These are phyloP conservation scores for Chionomys nivalis DNA, from an alignment of 2,113 vertebrate species.

Conservation along the genomic window DNA sequence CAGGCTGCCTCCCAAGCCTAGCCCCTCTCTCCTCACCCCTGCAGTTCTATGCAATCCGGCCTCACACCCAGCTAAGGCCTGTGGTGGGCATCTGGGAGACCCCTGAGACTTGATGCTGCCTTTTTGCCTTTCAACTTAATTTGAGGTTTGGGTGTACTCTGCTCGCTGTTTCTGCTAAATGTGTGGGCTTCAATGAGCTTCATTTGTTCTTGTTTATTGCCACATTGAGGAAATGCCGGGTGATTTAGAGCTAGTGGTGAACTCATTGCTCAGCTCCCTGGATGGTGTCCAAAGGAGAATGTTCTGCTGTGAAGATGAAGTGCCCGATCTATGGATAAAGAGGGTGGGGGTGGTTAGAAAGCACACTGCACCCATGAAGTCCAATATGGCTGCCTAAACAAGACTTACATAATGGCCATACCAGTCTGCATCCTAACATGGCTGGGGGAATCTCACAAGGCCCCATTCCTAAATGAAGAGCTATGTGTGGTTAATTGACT, in stretches of 20 bases:
- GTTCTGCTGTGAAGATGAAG: not conserved
- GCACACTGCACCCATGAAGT: not conserved
- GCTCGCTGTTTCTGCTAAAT: not conserved
- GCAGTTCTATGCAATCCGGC: not conserved
- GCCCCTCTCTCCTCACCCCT: not conserved
- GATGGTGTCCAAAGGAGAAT: not conserved
- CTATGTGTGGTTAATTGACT: not conserved
- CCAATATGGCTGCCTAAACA: not conserved
- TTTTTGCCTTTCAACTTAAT: not conserved
- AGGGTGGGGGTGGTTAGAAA: not conserved
- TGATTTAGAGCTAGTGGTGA: not conserved
- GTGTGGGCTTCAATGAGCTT: not conserved
- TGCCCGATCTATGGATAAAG: not conserved
- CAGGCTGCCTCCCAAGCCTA: not conserved
- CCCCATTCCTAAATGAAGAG: not conserved
- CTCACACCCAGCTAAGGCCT: not conserved
- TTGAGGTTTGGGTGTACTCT: not conserved
- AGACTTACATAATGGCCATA: too few relatives aligned
- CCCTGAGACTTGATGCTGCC: not conserved
- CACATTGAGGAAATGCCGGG: not conserved
- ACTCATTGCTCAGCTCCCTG: not conserved
- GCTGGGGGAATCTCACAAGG: not conserved
- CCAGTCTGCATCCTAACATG: not conserved
- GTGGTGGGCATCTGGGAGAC: not conserved
- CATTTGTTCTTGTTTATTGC: not conserved